These are phyloP conservation scores for Dione juno DNA, from an alignment of 2,888 invertebrate species.

Conservation along the genomic window DNA sequence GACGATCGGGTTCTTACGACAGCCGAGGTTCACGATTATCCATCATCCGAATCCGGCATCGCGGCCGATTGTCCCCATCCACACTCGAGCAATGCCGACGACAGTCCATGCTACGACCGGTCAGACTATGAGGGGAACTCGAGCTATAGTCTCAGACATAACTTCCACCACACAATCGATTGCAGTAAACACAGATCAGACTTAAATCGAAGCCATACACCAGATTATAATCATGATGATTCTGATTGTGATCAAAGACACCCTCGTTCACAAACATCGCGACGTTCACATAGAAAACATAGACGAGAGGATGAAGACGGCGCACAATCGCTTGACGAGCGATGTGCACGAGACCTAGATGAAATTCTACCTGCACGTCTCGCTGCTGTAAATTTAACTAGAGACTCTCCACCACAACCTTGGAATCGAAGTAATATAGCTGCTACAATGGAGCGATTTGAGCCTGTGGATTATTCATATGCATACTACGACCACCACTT, in stretches of 20 bases:
- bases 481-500: slow-evolving; percentile 91
- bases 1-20: slow-evolving; percentile 79
- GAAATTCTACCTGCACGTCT: slow-evolving; percentile 80
- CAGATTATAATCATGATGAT: slow-evolving; percentile 73
- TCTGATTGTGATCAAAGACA: slow-evolving; percentile 72
- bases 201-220: slow-evolving; percentile 74
- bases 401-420: slow-evolving; percentile 76
- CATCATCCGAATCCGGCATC: slow-evolving; percentile 81
- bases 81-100: slow-evolving; percentile 76
- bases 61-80: slow-evolving; percentile 79
- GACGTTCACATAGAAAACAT: slow-evolving; percentile 69
- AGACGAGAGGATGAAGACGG: slow-evolving; percentile 75
- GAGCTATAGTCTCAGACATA: slow-evolving; percentile 72
- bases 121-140: slow-evolving; percentile 78
- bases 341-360: slow-evolving; percentile 78
- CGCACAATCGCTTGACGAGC: slow-evolving; percentile 76
- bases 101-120: slow-evolving; percentile 76
- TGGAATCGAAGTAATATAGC: slow-evolving; percentile 86
- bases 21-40: slow-evolving; percentile 80
- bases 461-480: slow-evolving; percentile 90
- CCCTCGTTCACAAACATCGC: slow-evolving; percentile 70
- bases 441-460: slow-evolving; percentile 86
- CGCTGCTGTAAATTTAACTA: slow-evolving; percentile 76
- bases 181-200: slow-evolving; percentile 73
- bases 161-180: slow-evolving; percentile 73